Evolutionary conservation across 2,888 invertebrate species (phyloP), one percentile per base, ranked within the genome.

Genomic region (Leptinotarsa rubiginosa): DNA sequence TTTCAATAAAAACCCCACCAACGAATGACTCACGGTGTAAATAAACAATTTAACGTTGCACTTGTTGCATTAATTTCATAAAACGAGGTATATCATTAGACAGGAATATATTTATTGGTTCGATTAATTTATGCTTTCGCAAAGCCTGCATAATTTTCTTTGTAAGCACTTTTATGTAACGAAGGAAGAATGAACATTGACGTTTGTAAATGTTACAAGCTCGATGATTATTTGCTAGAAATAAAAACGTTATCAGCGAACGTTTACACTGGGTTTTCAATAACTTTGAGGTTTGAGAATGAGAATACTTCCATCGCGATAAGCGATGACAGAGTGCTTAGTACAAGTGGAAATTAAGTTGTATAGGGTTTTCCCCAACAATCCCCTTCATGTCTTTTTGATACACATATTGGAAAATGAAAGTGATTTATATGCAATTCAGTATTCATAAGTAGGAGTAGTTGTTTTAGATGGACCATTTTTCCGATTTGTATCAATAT

Each of bases 31-130:
- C 73, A 73, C 49, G 49, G 31, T 49, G 54, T 47, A 65, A 65
- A 69, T 54, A 69, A 69, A 41, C 69, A 65, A 20, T 73, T 69
- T 49, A 65, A 69, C 59, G 49, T 73, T 73, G 73, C 73, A 73
- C 73, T 69, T 65, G 73, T 65, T 71, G 73, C 69, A 73, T 62
- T 56, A 62, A 62, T 31, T 62, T 41, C 22, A 20, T 56, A 13
- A 56, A 56, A 56, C 25, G 41, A 31, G 41, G 62, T 31, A 31
- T 31, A 62, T 31, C 62, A 62, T 62, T 62, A 62, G n/a, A 62
- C 31, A 3, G 31, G 25, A 62, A 62, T 62, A 62, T 41, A 62
- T 25, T 22, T 22, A 56, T 56, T 22, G 56, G 13, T 56, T 62
- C 31, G 16, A 62, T 31, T 62, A 62, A 62, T 62, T 15, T 16